Evolutionary conservation across 2,888 invertebrate species (phyloP).

Genomic region (Nineta flava): DNA sequence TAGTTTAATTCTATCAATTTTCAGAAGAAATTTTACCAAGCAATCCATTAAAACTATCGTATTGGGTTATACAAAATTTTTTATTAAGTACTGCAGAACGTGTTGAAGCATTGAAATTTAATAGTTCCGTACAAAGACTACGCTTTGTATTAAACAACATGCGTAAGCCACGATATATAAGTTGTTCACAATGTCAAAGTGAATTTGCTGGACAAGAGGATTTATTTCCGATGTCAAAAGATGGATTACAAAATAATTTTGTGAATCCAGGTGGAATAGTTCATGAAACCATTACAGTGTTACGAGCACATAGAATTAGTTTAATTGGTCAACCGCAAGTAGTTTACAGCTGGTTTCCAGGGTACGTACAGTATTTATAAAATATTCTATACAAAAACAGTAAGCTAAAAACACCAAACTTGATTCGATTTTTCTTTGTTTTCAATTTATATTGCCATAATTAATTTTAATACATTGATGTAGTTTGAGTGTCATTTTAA

Average conservation of each 20-base stretch:
- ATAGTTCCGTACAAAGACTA: constrained; percentile 51
- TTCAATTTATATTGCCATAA: too few relatives aligned
- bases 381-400: too few relatives aligned
- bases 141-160: constrained; percentile 36
- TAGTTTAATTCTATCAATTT: constrained; percentile 2
- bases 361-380: constrained; percentile 29
- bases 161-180: constrained; percentile 33
- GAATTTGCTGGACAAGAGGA: constrained; percentile 47
- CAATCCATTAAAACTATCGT: constrained; percentile 55
- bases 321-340: constrained; percentile 41
- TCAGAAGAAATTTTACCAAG: constrained; percentile 36
- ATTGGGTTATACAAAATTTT: constrained; percentile 66
- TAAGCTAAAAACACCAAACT: too few relatives aligned
- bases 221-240: constrained; percentile 65
- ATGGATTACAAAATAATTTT: constrained; percentile 65
- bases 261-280: constrained; percentile 66
- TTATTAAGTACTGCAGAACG: constrained; percentile 49
- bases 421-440: too few relatives aligned
- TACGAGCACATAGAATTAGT: constrained; percentile 32
- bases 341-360: constrained; percentile 76
- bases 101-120: constrained; percentile 43
- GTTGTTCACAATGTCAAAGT: constrained; percentile 39
- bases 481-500: constrained; percentile 8
- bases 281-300: constrained; percentile 64
- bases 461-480: too few relatives aligned